Base-by-base conservation (phyloP, 30 jellyfish, hydroid and myxozoan genomes). In the Hydractinia symbiolongicarpus region DNA sequence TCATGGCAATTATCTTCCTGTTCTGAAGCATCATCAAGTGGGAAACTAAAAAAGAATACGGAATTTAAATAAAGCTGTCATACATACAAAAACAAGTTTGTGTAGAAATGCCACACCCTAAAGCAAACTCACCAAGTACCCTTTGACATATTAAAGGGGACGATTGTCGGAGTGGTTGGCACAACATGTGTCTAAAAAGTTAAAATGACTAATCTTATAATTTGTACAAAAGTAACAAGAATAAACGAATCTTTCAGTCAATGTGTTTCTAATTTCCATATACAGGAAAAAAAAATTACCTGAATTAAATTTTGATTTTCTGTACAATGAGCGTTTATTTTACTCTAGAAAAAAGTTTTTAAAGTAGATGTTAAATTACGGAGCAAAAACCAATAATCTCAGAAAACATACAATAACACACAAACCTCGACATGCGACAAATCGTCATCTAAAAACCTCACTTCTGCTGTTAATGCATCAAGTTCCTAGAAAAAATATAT, bases 91-190 rank as follows among this genome's bases (percentile, higher is more conserved):
- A 49, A 71, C 74, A 66, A n/a, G 11, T 2, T 19, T 30, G 44
- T 30, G 44, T 2, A 30, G 44, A 30, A 30, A 30, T 30, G 44
- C 44, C 44, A 30, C 44, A 30, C 44, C 44, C 44, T n/a, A 76
- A 78, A 62, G 66, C 51, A 20, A 5, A 61, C 87, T n/a, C 6
- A 77, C 85, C 74, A 77, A 20, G 85, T 77, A 19, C 85, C 85
- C 40, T 64, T 64, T 64, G 85, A 77, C 11, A 56, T 17, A 50
- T n/a, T 53, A 6, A 74, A 66, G 11, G 78, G 85, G 8, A 77
- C 57, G n/a, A 77, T 77, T 19, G 97, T 90, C 4, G 97, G 97
- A 13, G 97, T 90, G 4, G 97, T 90, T 16, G 97, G 97, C 16
- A 90, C 97, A 56, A 90, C 97, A 73, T 90, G 97, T n/a, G 88